Evolutionary conservation across 2,888 invertebrate genomes (phyloP).

Genomic region (Drosophila meridionalis): DNA sequence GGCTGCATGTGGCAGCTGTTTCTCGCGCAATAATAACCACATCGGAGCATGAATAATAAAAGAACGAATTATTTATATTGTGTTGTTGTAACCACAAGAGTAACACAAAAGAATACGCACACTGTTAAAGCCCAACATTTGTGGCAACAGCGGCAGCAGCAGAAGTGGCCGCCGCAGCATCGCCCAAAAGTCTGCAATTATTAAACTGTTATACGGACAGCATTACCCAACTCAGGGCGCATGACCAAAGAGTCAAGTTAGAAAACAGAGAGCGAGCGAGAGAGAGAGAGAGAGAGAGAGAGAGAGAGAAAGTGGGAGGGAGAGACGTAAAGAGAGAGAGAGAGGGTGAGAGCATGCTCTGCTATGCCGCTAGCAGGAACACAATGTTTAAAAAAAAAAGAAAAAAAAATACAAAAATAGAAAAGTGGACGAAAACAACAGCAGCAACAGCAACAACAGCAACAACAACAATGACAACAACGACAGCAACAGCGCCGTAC

Average conservation of each 20-base stretch:
- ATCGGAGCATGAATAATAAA: slow-evolving; percentile 32
- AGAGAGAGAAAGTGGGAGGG: not conserved
- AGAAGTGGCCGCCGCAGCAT: slow-evolving; percentile 30
- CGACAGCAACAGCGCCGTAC: slow-evolving; percentile 45
- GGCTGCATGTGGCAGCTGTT: slow-evolving; percentile 15
- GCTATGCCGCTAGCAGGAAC: slow-evolving; percentile 46
- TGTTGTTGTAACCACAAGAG: slow-evolving; percentile 53
- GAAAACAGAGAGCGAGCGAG: not conserved
- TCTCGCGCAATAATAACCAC: slow-evolving; percentile 55
- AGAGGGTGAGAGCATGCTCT: slow-evolving; percentile 8
- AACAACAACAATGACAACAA: slow-evolving; percentile 39
- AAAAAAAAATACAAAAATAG: slow-evolving; percentile 19
- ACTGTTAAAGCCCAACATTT: slow-evolving; percentile 17
- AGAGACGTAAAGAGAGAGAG: not conserved
- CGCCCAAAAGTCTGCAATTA: slow-evolving; percentile 76
- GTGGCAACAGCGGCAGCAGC: slow-evolving; percentile 17
- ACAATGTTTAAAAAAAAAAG: slow-evolving; percentile 10
- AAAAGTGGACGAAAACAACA: slow-evolving; percentile 30
- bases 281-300: not conserved
- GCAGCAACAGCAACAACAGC: slow-evolving; percentile 2
- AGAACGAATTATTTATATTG: slow-evolving; percentile 42
- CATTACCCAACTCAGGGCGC: slow-evolving; percentile 51
- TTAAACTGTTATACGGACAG: slow-evolving; percentile 68
- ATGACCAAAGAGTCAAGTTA: slow-evolving; percentile 47
- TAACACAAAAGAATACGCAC: slow-evolving; percentile 54